Evolutionary conservation across 1,140 invertebrate species (phyloP).

Genomic region (Hetaerina americana): DNA sequence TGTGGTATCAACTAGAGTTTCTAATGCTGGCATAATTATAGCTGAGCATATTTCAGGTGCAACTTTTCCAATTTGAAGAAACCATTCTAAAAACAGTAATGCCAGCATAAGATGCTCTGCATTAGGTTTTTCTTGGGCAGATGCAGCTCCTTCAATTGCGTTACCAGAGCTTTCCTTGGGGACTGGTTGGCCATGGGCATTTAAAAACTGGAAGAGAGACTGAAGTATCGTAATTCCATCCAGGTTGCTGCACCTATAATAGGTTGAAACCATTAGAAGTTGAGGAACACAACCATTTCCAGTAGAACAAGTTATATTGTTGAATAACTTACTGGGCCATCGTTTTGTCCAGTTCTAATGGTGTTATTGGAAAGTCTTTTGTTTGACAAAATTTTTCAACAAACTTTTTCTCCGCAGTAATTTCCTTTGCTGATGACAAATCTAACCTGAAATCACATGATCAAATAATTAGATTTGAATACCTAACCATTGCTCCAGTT

Average conservation of each 20-base stretch:
- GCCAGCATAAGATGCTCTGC: not conserved
- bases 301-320: not conserved
- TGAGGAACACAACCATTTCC: too few relatives aligned
- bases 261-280: too few relatives aligned
- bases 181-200: not conserved
- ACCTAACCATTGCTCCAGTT: too few relatives aligned
- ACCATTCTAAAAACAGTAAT: conserved; percentile 11
- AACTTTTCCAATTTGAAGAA: conserved; percentile 9
- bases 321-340: conserved; percentile 9
- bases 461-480: too few relatives aligned
- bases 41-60: not conserved
- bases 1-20: not conserved
- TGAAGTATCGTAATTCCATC: not conserved
- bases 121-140: not conserved
- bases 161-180: not conserved
- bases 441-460: conserved; percentile 1
- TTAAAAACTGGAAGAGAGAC: not conserved
- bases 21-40: not conserved
- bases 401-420: not conserved
- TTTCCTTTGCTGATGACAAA: not conserved
- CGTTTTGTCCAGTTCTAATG: conserved; percentile 5
- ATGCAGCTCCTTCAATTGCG: not conserved
- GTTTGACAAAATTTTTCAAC: conserved; percentile 6
- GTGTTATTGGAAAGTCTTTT: not conserved
- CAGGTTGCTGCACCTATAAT: not conserved